phyloP scores from a whole-genome alignment of 2,888 invertebrate species.

The Pachydiplax longipennis region DNA sequence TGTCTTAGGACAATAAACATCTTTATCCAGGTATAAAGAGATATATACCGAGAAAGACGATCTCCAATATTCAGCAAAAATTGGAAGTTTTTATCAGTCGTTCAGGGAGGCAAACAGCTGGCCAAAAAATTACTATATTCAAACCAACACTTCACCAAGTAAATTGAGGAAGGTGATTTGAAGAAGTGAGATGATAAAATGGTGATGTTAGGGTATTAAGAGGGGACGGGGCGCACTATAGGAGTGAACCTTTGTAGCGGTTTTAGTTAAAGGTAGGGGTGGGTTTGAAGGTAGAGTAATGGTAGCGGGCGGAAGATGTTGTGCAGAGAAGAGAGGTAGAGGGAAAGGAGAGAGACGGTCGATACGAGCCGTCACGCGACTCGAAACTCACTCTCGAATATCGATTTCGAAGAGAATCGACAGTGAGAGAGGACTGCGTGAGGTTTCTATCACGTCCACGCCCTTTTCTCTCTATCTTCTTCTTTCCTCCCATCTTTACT shows the following conservation, averaged over 20 bases:
- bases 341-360: constrained; percentile 50
- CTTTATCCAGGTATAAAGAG: too few relatives aligned
- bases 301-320: constrained; percentile 4
- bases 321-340: constrained; percentile 45
- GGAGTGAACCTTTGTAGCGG: neutral
- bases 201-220: neutral
- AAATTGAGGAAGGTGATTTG: neutral
- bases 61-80: too few relatives aligned
- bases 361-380: constrained; percentile 51
- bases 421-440: constrained; percentile 52
- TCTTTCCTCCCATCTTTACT: constrained; percentile 20
- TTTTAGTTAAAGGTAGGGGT: neutral
- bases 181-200: neutral
- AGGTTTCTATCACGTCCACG: constrained; percentile 54
- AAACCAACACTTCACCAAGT: neutral
- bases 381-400: constrained; percentile 55
- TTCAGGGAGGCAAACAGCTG: neutral
- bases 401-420: constrained; percentile 48
- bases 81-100: too few relatives aligned
- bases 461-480: constrained; percentile 45
- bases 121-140: neutral
- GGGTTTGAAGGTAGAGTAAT: neutral
- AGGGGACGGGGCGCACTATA: neutral
- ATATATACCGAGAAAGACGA: too few relatives aligned
- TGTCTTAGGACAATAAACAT: too few relatives aligned